Conservation (phyloP, 2,113 vertebrate genomes). For the Notothenia coriiceps region DNA sequence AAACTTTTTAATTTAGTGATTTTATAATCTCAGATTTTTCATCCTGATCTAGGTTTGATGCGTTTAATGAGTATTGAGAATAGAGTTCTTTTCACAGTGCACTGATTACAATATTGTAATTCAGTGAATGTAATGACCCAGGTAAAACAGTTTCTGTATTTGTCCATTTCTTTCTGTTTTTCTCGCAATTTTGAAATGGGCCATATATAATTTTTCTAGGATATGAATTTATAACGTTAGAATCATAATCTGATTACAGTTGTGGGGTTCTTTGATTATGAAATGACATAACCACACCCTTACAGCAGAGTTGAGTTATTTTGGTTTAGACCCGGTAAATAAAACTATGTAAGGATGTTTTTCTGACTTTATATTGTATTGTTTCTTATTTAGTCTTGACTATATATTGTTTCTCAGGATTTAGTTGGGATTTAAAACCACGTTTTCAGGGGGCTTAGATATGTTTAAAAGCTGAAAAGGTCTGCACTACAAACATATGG, state of each 20-base stretch:
- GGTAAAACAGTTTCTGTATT: too few species aligned
- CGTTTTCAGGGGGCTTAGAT: conserved; percentile 7
- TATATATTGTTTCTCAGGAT: conserved; percentile 14
- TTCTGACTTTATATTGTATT: not conserved
- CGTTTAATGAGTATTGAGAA: not conserved
- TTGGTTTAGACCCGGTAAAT: not conserved
- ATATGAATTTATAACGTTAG: not conserved
- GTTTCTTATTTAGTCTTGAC: not conserved
- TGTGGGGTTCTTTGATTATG: not conserved
- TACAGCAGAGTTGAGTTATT: not conserved
- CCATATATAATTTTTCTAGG: not conserved
- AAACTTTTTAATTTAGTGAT: not conserved
- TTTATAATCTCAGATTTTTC: not conserved
- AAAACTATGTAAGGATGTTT: not conserved
- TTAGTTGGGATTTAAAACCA: not conserved
- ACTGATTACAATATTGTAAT: not conserved
- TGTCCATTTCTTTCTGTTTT: not conserved
- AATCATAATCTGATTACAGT: not conserved
- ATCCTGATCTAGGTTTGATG: not conserved
- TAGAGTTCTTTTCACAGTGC: not conserved
- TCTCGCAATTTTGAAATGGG: not conserved
- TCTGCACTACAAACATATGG: conserved; percentile 8
- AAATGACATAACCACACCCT: not conserved
- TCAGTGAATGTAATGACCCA: too few species aligned
- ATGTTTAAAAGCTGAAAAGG: not conserved